Percentiles rank a stretch among this genome's conserved stretches.
phyloP scores from a whole-genome alignment of 2,888 invertebrate species.

The Nipponacmea schrenckii region DNA sequence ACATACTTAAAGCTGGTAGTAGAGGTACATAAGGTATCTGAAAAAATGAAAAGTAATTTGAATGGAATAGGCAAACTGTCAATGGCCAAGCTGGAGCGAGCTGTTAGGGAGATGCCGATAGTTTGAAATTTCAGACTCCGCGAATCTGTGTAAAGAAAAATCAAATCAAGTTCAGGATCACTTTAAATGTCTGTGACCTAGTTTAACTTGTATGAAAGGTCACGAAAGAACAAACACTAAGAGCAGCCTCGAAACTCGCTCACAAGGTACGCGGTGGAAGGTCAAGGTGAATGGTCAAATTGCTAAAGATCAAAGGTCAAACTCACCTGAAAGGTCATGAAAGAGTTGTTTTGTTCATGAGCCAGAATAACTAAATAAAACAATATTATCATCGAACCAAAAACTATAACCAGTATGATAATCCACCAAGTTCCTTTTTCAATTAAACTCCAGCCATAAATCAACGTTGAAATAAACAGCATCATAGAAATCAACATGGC shows the following conservation, averaged over 20 bases:
- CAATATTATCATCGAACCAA: constrained; percentile 51
- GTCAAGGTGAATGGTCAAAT: no score
- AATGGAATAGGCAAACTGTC: background rate
- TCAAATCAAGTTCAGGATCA: no score
- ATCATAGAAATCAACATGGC: constrained; percentile 73
- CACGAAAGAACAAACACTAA: no score
- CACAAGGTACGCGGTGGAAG: no score
- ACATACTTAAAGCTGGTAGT: constrained; percentile 60
- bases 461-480: constrained; percentile 68
- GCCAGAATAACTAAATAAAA: constrained; percentile 63
- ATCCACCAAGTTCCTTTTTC: constrained; percentile 77
- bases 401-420: constrained; percentile 70
- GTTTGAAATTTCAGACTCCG: no score
- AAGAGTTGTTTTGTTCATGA: constrained; percentile 67
- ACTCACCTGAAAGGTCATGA: constrained; percentile 65
- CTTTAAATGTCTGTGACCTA: no score
- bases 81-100: no score
- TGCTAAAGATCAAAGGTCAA: no score
- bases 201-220: no score
- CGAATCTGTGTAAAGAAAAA: no score
- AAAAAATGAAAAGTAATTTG: constrained; percentile 22
- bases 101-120: no score
- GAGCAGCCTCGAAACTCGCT: no score
- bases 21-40: constrained; percentile 66
- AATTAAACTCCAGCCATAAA: constrained; percentile 72